phyloP scores from a whole-genome alignment of 2,797 vertebrate genomes.

The Aldrovandia affinis region DNA sequence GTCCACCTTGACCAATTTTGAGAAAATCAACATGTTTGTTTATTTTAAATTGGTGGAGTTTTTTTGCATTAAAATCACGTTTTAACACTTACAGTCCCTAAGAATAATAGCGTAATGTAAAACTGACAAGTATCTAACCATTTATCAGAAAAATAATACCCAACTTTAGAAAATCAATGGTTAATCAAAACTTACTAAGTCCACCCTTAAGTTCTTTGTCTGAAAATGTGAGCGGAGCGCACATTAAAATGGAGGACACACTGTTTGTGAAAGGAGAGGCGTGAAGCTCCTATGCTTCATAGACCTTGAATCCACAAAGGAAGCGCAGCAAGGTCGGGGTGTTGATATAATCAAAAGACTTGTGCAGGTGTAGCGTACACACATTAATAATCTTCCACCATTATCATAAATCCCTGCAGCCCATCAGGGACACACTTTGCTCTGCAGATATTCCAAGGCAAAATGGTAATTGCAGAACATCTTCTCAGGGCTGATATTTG shows the following conservation, averaged over 20 bases:
- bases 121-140: too few species aligned
- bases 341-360: not conserved
- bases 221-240: not conserved
- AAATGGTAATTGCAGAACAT: not conserved
- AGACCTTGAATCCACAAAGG: not conserved
- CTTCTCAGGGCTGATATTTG: not conserved
- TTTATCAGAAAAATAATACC: too few species aligned
- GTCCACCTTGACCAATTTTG: too few species aligned
- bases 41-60: too few species aligned
- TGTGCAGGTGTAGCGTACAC: not conserved
- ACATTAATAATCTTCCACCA: not conserved
- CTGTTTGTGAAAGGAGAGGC: not conserved
- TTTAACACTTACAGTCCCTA: too few species aligned
- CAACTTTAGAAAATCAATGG: too few species aligned
- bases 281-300: not conserved
- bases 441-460: not conserved
- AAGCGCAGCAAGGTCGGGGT: not conserved
- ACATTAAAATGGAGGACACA: not conserved
- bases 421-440: too few species aligned
- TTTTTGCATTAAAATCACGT: too few species aligned
- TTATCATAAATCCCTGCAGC: not conserved
- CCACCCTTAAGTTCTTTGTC: too few species aligned
- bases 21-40: too few species aligned
- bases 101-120: too few species aligned
- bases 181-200: too few species aligned